Evolutionary conservation across 2,888 invertebrate species (phyloP).

Genomic region (Lithophane ornitopus): DNA sequence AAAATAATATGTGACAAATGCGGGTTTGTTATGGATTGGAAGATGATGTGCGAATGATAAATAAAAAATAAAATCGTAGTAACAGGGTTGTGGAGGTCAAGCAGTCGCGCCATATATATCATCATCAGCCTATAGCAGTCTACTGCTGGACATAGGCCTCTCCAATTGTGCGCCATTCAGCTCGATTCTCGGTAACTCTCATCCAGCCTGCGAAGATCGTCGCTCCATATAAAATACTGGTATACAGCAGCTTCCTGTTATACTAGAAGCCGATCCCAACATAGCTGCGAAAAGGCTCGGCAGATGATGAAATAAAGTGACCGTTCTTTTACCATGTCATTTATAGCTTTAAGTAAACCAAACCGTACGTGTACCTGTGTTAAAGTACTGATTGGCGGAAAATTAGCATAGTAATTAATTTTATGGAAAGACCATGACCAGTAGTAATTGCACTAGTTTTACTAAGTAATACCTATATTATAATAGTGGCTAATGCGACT

Average conservation of each 20-base stretch:
- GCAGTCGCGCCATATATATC: no score
- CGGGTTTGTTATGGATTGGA: conserved; percentile 14
- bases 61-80: neutral
- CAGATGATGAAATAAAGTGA: neutral
- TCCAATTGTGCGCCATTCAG: no score
- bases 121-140: no score
- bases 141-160: no score
- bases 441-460: neutral
- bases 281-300: neutral
- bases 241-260: neutral
- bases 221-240: no score
- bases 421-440: conserved; percentile 2
- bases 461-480: neutral
- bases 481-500: no score
- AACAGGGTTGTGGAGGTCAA: no score
- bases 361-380: neutral
- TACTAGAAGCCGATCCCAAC: neutral
- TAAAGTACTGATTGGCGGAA: neutral
- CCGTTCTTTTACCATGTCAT: no score
- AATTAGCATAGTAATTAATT: neutral
- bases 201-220: no score
- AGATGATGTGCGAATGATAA: conserved; percentile 9
- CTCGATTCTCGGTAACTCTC: no score
- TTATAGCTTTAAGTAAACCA: neutral
- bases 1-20: conserved; percentile 9